Evolutionary conservation across 2,797 vertebrate species (phyloP), one percentile per base, ranked within the genome.

Genomic region (Cacajao melanocephalus): DNA sequence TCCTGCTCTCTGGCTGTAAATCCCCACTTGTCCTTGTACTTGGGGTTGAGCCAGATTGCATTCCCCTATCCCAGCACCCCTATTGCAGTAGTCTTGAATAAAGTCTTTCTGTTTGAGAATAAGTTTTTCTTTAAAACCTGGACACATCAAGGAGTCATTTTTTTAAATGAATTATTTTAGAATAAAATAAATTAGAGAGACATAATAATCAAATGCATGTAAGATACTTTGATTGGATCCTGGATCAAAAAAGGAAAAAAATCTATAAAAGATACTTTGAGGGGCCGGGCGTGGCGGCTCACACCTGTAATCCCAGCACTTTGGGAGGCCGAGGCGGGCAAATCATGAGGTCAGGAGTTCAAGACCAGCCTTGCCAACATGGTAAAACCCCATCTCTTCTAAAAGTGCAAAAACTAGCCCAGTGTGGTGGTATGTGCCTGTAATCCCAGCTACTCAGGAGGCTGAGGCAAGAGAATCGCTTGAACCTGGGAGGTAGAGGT

Each of bases 101-200:
- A 79, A 72, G 8, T 86, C 50, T 94, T 64, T 28, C 15, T 14
- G 2, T 87, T 85, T 73, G 26, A 83, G 57, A 57, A 44, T 64
- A 96, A 19, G 33, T 58, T 80, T 89, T 30, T 92, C 75, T 72
- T 86, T 83, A 87, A 79, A 46, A 78, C 14, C 36, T 46, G 11
- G 46, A 58, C 30, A 84, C 36, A 70, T 76, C 26, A 20, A 88
- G 88, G 75, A 82, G 57, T 90, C 57, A 61, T 84, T 44, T 86
- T 36, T 50, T 70, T 57, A 80, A 26, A 39, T 73, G 12, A 46
- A 48, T 88, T 87, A 57, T 72, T 90, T 87, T 26, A 92, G 41
- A 75, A 79, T 83, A 89, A 96, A 87, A 87, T 39, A 80, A 79
- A 57, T 73, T 80, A 75, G 30, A 95, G 67, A 93, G 44, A 78